Evolutionary conservation across 2,888 invertebrate genomes (phyloP), one percentile per base, ranked within the genome.

Genomic region (Plagodis pulveraria): DNA sequence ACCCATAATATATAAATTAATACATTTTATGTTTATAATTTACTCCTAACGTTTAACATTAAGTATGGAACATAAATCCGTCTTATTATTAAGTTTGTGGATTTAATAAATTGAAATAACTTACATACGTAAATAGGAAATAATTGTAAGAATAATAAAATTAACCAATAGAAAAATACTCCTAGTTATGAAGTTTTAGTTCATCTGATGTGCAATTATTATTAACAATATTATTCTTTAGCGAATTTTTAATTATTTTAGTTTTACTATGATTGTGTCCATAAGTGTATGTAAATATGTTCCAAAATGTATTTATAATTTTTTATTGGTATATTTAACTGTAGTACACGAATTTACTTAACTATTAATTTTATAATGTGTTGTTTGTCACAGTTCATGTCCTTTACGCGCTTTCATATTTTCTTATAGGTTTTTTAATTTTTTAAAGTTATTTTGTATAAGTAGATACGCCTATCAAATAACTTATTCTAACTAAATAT

Each of bases 91-190:
- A 80, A 84, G 87, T 86, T 82, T 81, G 77, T 87, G 83, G 80
- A 83, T 86, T 88, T 85, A 83, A 81, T 80, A 83, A 77, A 85
- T 79, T 84, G 74, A 86, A 86, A 89, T 85, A 79, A 69, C 67
- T 64, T 80, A 83, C 80, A 90, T 91, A 92, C 91, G 91, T 91
- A 91, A 91, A 87, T 91, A 89, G 89, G 81, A 74, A 78, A 71
- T 89, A 90, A 87, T 76, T 81, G 66, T 91, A 91, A 91, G 86
- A 79, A 83, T 80, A 68, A 58, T 64, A 69, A 80, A 81, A 81
- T 81, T 90, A 90, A 90, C 85, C 87, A 73, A 86, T 89, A 89
- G 85, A 83, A 73, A 66, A 85, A 82, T 67, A 89, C 84, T 83
- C 81, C 80, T 90, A 90, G 89, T 83, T 83, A 84, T 76, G 78